Base-by-base conservation (phyloP, 2,888 invertebrate genomes). In the Petrolisthes manimaculis region DNA sequence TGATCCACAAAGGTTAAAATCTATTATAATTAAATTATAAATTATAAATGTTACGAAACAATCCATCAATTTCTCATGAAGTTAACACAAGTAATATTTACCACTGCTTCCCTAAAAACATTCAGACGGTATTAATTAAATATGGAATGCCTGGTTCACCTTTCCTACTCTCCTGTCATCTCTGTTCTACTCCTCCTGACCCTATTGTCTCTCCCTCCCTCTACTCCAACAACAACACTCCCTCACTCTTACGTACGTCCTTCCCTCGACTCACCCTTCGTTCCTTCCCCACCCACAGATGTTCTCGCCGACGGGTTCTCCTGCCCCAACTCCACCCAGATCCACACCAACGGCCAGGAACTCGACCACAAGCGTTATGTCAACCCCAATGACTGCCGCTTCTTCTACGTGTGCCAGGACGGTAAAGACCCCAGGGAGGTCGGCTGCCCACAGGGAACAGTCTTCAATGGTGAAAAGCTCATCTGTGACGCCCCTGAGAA, bases 381-480 rank as follows among this genome's bases (percentile, higher is more conserved):
- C 37, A 86, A 91, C 83, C 86, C 88, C n/a, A 83, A 75, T 21
- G 91, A 91, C 84, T 91, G 91, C 90, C 86, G 91, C 9, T 82
- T 69, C 84, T 91, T 91, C 89, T 91, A 89, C 89, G 80, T 91
- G 75, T 91, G 91, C 90, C 93, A 97, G 92, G 97, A 96, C 93
- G 97, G 97, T 37, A 94, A 95, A 61, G 97, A 96, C 92, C 97
- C 97, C n/a, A 95, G 97, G 90, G 96, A 97, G 93, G 95, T 97
- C 91, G 97, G 97, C 67, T 97, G 97, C 94, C 95, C 95, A 37
- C 90, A 91, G 9, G 92, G 92, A 55, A 89, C 90, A 51, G 93
- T 93, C 78, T 93, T 92, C 92, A 92, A 92, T 84, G 92, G 92
- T 14, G 89, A 90, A 53, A 92, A 91, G 74, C 92, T 92, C 82